phyloP scores from a whole-genome alignment of 64 coral and sea anemone genomes.

The Pocillopora verrucosa region DNA sequence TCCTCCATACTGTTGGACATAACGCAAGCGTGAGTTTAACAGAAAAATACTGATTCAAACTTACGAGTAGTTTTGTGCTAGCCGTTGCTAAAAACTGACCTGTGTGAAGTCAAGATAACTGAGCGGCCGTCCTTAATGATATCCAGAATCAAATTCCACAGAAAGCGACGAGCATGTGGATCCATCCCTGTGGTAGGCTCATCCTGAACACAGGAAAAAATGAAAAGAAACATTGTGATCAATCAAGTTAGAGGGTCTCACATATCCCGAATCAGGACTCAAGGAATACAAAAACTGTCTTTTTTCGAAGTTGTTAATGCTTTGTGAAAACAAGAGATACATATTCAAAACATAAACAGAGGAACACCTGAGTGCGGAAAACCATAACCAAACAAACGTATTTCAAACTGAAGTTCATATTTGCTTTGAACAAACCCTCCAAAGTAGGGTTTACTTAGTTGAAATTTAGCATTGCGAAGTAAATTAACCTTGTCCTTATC shows the following conservation, averaged over 20 bases:
- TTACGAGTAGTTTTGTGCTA: background rate
- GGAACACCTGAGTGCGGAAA: no score
- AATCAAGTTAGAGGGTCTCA: background rate
- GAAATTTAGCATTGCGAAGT: no score
- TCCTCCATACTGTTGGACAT: conserved; percentile 76
- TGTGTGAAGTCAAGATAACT: conserved; percentile 95
- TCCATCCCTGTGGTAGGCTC: conserved; percentile 99
- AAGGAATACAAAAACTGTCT: no score
- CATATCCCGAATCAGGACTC: no score
- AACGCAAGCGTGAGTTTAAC: background rate
- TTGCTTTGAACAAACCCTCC: no score
- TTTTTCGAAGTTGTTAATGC: no score
- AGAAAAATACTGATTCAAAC: background rate
- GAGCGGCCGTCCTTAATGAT: conserved; percentile 90
- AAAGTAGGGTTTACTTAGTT: no score
- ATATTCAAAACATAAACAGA: no score
- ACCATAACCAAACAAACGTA: no score
- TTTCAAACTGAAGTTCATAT: no score
- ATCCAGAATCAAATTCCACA: conserved; percentile 91
- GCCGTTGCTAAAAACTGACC: conserved; percentile 40
- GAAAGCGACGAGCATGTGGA: conserved; percentile 87
- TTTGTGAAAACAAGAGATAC: no score
- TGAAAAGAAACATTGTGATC: background rate
- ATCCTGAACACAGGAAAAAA: conserved; percentile 48
- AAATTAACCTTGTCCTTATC: no score